Conservation (phyloP, 2,888 invertebrate species). For the Danaus chrysippus region DNA sequence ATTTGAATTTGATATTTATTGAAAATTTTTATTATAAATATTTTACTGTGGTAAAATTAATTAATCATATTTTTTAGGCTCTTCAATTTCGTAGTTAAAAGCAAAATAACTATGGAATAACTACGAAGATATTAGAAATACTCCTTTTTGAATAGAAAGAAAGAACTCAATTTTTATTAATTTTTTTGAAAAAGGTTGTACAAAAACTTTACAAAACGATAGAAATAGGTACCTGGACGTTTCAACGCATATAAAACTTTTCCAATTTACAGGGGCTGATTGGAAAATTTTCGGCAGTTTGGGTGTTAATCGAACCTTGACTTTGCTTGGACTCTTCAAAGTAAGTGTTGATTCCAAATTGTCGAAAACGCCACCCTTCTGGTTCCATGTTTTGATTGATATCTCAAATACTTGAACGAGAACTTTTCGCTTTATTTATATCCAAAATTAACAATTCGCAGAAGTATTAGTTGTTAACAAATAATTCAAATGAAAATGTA, state of each 20-base stretch:
- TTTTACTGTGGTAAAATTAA: too few species aligned
- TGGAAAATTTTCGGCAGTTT: slow-evolving; percentile 76
- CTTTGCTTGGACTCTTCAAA: slow-evolving; percentile 61
- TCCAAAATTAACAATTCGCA: background rate
- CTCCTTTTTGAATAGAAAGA: slow-evolving; percentile 1
- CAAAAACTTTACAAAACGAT: slow-evolving; percentile 68
- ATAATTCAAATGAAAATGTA: too few species aligned
- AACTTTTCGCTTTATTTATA: background rate
- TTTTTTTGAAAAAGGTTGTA: slow-evolving; percentile 37
- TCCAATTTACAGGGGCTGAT: slow-evolving; percentile 77
- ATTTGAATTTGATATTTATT: too few species aligned
- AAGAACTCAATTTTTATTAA: slow-evolving; percentile 19
- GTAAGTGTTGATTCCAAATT: slow-evolving; percentile 49
- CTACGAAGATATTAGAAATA: background rate
- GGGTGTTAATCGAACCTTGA: slow-evolving; percentile 75
- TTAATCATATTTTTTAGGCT: too few species aligned
- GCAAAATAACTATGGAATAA: too few species aligned
- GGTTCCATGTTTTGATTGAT: slow-evolving; percentile 7
- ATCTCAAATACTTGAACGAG: slow-evolving; percentile 3
- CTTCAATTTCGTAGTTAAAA: too few species aligned
- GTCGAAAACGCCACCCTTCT: slow-evolving; percentile 25
- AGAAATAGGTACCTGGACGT: slow-evolving; percentile 74
- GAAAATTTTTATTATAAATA: too few species aligned
- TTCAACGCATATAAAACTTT: slow-evolving; percentile 78
- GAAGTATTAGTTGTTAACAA: background rate